Evolutionary conservation across 1,140 invertebrate genomes (phyloP).

Genomic region (Ceratina japonica): DNA sequence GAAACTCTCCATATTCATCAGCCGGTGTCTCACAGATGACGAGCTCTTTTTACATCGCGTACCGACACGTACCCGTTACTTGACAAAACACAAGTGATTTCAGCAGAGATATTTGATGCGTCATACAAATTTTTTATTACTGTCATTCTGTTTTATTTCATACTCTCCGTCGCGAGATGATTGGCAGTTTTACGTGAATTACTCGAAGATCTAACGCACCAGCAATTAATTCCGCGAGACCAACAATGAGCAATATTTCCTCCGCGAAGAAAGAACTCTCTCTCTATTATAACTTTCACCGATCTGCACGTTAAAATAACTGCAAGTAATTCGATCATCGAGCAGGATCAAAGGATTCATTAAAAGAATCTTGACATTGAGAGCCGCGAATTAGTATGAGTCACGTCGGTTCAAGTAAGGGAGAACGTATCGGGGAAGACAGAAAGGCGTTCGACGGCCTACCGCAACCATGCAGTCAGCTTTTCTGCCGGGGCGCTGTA

Average conservation of each 20-base stretch:
- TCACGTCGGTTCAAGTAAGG: background rate
- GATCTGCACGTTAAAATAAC: no score
- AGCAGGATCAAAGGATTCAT: background rate
- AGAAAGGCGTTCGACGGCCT: conserved; percentile 22
- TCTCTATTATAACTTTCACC: no score
- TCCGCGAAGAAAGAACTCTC: no score
- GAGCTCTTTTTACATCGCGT: background rate
- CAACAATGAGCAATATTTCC: no score
- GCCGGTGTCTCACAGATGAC: conserved; percentile 2
- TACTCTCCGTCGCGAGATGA: no score
- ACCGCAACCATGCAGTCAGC: background rate
- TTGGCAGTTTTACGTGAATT: no score
- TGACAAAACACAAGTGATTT: conserved; percentile 28
- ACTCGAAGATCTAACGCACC: no score
- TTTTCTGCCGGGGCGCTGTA: conserved; percentile 3
- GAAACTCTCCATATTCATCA: conserved; percentile 54
- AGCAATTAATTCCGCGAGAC: no score
- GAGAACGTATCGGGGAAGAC: conserved; percentile 24
- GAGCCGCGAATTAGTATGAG: background rate
- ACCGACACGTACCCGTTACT: conserved; percentile 17
- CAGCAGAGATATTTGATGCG: conserved; percentile 27
- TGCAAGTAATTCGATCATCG: no score
- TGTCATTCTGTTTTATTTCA: no score
- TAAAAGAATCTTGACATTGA: no score
- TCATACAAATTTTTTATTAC: background rate